Evolutionary conservation across 92 coral and sea anemone genomes (phyloP).

Genomic region (Epizoanthus scotinus): DNA sequence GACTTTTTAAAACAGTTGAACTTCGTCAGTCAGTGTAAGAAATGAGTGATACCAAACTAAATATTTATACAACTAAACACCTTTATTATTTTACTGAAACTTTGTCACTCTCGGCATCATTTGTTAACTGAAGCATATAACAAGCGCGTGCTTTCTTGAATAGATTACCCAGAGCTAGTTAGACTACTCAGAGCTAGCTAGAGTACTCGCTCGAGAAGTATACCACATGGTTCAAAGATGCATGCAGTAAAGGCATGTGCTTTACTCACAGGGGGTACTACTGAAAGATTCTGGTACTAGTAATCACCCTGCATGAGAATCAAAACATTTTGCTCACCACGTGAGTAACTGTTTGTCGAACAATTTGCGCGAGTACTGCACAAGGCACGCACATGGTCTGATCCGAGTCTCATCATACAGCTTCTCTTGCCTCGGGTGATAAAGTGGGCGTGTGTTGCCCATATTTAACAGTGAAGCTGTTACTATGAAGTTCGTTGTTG

Average conservation of each 20-base stretch:
- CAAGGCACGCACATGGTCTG: slow-evolving; percentile 3
- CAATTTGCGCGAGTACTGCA: not conserved
- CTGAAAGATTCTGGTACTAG: too few relatives aligned
- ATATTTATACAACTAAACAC: too few relatives aligned
- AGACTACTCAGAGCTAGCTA: not conserved
- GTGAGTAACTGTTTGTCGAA: not conserved
- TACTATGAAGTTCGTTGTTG: not conserved
- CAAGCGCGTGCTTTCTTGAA: slow-evolving; percentile 6
- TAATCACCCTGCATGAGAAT: not conserved
- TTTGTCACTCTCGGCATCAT: not conserved
- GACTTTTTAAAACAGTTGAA: too few relatives aligned
- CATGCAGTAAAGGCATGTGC: too few relatives aligned
- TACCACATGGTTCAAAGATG: not conserved
- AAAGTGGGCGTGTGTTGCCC: not conserved
- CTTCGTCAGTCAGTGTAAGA: too few relatives aligned
- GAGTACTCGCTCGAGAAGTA: not conserved
- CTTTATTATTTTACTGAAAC: too few relatives aligned
- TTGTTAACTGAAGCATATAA: not conserved
- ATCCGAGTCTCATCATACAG: too few relatives aligned
- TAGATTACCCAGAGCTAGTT: not conserved
- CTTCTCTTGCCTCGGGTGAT: slow-evolving; percentile 1
- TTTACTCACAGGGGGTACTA: too few relatives aligned
- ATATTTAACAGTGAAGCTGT: slow-evolving; percentile 15
- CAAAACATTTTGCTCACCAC: not conserved
- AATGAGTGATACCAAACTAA: too few relatives aligned